Evolutionary conservation across 2,113 vertebrate species (phyloP), one percentile per base, ranked within the genome.

Genomic region (Catharus fuscescens): DNA sequence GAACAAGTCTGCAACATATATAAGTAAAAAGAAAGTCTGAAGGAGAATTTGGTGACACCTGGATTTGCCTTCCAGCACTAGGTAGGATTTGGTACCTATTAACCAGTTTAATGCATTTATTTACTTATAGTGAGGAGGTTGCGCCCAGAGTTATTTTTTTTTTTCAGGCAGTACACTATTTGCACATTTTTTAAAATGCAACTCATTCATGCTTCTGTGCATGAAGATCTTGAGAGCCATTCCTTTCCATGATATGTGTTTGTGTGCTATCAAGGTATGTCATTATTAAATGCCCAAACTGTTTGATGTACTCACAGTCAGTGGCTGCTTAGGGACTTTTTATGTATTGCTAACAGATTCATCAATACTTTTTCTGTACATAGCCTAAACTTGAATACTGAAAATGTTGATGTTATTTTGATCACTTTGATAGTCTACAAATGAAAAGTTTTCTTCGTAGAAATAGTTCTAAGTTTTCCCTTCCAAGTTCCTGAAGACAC

Each of bases 281-380:
- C 40, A 66, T 25, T 64, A 79, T 50, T 93, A 92, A 44, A 85
- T 57, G 13, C 18, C 28, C 52, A 87, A 73, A 42, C 3, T 26
- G 5, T 59, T 71, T 9, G 20, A 61, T 13, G 2, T 42, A 34
- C 0, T 40, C 40, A 0, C 21, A 38, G 8, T 53, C 44, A 52
- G 44, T 57, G 20, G 62, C 25, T 70, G 44, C 14, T 67, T 36
- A 28, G 5, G 48, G 54, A 73, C 53, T 48, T 65, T 25, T 50
- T 31, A 88, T 5, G 8, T 60, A 57, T 38, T 86, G 72, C 29
- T 52, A 77, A 48, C 13, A 48, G 7, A 62, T 29, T 70, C 13
- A 50, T 34, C 29, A 32, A 61, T 26, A 29, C 2, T 17, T 60
- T 36, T 62, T 14, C 36, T 48, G 56, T 3, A 12, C 11, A 15